Base-by-base conservation (phyloP, 2,797 vertebrate genomes). In the Orestias chungarensis region DNA sequence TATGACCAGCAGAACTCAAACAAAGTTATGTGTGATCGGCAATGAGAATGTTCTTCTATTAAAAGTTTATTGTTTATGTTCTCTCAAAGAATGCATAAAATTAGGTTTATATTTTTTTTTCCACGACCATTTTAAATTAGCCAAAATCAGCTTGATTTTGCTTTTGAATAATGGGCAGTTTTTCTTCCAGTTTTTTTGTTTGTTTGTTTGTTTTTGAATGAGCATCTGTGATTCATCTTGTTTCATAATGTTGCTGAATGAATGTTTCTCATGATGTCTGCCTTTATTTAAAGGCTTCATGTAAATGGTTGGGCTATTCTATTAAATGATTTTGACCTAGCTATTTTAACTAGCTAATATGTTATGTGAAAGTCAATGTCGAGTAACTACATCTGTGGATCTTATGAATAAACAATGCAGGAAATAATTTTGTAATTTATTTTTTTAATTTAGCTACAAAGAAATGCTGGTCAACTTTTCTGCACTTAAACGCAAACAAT, bases 181-280 rank as follows among this genome's bases (percentile, higher is more conserved):
- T 80, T 76, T 76, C 46, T 33, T 4, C 70, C 54, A 68, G 47
- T 75, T 18, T 20, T 77, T 71, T 72, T 64, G 35, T 71, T n/a
- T n/a, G n/a, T n/a, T n/a, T n/a, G n/a, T n/a, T n/a, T n/a, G n/a
- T n/a, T n/a, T n/a, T n/a, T n/a, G n/a, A n/a, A n/a, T n/a, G n/a
- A n/a, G n/a, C n/a, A n/a, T n/a, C n/a, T n/a, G 61, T 82, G 70
- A 73, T 44, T 33, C 55, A 72, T 84, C 79, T 29, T 67, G 81
- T 74, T 42, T 61, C 72, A 73, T 79, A 23, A 74, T 85, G 76
- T 82, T 78, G 87, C 86, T 84, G 84, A 89, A 88, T 89, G 84
- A 66, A 87, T 90, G 81, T 70, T 64, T 82, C n/a, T 1, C 2
- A 71, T 86, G 83, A 87, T 79, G 79, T 88, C 78, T 73, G 75